Percentiles rank a stretch among this genome's conserved stretches.
Conservation (phyloP, 2,113 vertebrate species). For the Embiotoca jacksoni region DNA sequence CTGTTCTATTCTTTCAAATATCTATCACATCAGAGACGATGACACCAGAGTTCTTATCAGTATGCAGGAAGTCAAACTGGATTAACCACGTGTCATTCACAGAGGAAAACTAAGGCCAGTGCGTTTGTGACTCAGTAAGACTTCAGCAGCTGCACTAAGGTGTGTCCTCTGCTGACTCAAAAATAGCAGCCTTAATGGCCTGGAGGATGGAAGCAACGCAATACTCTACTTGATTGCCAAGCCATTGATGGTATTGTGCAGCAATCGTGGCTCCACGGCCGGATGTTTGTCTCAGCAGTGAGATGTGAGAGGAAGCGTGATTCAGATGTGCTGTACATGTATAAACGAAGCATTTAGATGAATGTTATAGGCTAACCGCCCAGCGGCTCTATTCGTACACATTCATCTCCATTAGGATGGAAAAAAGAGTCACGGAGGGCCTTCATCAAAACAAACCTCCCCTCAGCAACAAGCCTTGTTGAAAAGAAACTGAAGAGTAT, state of each 20-base stretch:
- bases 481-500: conserved; percentile 5
- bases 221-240: conserved; percentile 36
- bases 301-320: conserved; percentile 5
- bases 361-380: conserved; percentile 31
- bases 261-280: conserved; percentile 18
- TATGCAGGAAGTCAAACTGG: conserved; percentile 56
- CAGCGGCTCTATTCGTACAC: conserved; percentile 20
- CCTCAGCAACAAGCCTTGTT: conserved; percentile 47
- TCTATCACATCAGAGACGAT: conserved; percentile 50
- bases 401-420: conserved; percentile 43
- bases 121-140: conserved; percentile 27
- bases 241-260: conserved; percentile 42
- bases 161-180: conserved; percentile 35
- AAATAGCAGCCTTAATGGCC: conserved; percentile 63
- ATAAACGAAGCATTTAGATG: conserved; percentile 7
- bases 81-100: conserved; percentile 46
- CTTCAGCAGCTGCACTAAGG: conserved; percentile 31
- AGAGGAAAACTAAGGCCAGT: neutral
- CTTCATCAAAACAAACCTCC: conserved; percentile 54
- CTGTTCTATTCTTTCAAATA: conserved; percentile 24
- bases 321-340: conserved; percentile 25
- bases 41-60: conserved; percentile 43
- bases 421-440: conserved; percentile 57
- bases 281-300: conserved; percentile 25
- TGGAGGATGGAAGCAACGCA: conserved; percentile 36